phyloP scores from a whole-genome alignment of 2,888 invertebrate genomes.

The Tricholauxania praeusta region DNA sequence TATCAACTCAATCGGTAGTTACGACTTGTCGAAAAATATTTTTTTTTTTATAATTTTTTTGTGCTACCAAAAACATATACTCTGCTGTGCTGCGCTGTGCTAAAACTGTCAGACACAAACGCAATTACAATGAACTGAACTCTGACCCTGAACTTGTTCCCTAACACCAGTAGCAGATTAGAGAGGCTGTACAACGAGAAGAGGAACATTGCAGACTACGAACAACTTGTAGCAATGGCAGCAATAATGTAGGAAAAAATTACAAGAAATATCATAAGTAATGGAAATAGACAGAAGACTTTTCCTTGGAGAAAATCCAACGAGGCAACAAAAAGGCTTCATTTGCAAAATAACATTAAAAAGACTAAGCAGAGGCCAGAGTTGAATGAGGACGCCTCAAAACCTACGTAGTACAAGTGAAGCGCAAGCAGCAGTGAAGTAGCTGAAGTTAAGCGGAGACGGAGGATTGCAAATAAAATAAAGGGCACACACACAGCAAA shows the following conservation, averaged over 20 bases:
- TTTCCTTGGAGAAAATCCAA: not conserved
- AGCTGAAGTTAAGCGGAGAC: not conserved
- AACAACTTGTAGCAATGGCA: conserved; percentile 17
- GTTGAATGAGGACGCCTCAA: not conserved
- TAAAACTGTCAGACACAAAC: not conserved
- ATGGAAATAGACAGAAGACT: not conserved
- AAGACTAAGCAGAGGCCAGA: not conserved
- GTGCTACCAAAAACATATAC: too few species aligned
- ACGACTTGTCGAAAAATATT: too few species aligned
- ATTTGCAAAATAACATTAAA: conserved; percentile 10
- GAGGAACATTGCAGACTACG: not conserved
- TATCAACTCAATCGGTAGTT: too few species aligned
- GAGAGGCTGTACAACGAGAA: not conserved
- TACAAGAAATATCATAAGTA: conserved; percentile 3
- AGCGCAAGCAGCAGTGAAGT: not conserved
- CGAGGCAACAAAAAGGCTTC: not conserved
- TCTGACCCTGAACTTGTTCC: conserved; percentile 11
- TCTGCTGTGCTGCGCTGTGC: not conserved
- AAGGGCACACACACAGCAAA: not conserved
- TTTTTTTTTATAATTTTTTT: too few species aligned
- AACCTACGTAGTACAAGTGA: not conserved
- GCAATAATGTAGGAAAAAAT: not conserved
- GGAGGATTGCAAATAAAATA: not conserved
- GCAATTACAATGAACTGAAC: not conserved
- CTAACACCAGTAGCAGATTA: conserved; percentile 6